phyloP scores from a whole-genome alignment of 2,113 vertebrate genomes.

The Poeciliopsis prolifica region DNA sequence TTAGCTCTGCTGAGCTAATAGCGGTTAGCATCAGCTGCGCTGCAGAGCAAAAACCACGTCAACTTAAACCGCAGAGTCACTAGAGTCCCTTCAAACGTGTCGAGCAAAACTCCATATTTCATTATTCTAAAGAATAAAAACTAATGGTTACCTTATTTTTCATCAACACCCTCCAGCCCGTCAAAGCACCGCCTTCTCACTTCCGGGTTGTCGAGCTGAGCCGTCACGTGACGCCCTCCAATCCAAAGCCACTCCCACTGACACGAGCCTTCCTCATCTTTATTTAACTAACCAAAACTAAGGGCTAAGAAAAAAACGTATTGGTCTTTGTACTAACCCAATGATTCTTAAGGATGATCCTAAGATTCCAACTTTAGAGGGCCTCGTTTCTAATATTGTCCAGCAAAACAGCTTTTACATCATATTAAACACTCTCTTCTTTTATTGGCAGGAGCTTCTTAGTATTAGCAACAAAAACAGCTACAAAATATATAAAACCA shows the following conservation, averaged over 20 bases:
- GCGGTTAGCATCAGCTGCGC: conserved; percentile 12
- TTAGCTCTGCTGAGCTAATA: conserved; percentile 31
- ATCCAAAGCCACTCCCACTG: neutral
- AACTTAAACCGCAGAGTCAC: neutral
- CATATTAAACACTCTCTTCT: too few species aligned
- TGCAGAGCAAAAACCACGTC: neutral
- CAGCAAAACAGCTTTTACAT: too few species aligned
- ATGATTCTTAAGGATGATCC: too few species aligned
- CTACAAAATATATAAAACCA: neutral
- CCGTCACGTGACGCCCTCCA: conserved; percentile 41
- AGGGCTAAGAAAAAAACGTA: too few species aligned
- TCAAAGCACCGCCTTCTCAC: conserved; percentile 43
- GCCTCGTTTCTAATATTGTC: too few species aligned
- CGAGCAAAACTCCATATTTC: rapidly evolving
- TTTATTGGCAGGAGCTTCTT: too few species aligned
- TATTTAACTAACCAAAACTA: too few species aligned
- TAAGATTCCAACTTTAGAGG: too few species aligned
- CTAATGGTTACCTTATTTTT: conserved; percentile 47
- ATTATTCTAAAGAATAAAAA: neutral
- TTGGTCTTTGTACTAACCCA: too few species aligned
- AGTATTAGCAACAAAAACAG: too few species aligned
- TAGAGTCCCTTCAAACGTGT: neutral
- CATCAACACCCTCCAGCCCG: conserved; percentile 22
- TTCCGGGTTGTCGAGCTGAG: conserved; percentile 49
- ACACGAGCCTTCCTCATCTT: too few species aligned